Evolutionary conservation across 2,113 vertebrate genomes (phyloP), one percentile per base, ranked within the genome.

Genomic region (Chunga burmeisteri): DNA sequence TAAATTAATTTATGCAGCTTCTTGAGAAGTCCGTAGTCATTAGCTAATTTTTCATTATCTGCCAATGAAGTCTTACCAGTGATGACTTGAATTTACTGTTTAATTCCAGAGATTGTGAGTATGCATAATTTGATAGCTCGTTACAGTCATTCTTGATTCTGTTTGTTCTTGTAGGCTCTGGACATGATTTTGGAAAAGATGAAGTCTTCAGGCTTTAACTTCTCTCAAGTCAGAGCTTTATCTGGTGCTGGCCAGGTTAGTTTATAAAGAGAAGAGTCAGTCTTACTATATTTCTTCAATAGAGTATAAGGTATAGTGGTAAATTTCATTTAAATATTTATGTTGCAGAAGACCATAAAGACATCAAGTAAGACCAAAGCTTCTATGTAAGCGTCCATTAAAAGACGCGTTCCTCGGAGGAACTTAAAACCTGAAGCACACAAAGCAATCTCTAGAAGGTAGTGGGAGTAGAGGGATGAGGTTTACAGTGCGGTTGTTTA

Each of bases 161-260:
- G 18, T 94, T 93, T 96, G 58, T 92, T 94, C 83, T 93, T 96
- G 3, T 97, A 99, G 99, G 99, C 99, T 71, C 98, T 99, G 86
- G 99, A 99, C 96, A 61, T 98, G 90, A 96, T 99, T 68, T 88
- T 99, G 98, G 98, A 99, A 94, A 99, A 99, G 96, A 99, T 99
- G 99, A 99, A 96, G 90, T 86, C 95, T 86, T 98, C 97, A 0
- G 99, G 98, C 19, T 98, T 99, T 79, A 97, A 99, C 91, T 99
- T 99, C 96, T 99, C 98, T 55, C 92, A 96, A 58, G 98, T 99
- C 83, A 98, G 96, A 81, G 99, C 98, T 71, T 56, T 99, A 88
- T 99, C 99, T 20, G 99, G 99, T 81, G 98, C 99, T 36, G 99
- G 99, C 46, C 99, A 99, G 99, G 99, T 99, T 94, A 67, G 98